A percentile compares a stretch with the other conserved stretches of the same genome.
phyloP scores from a whole-genome alignment of 2,888 invertebrate genomes.

The Apotomis betuletana region DNA sequence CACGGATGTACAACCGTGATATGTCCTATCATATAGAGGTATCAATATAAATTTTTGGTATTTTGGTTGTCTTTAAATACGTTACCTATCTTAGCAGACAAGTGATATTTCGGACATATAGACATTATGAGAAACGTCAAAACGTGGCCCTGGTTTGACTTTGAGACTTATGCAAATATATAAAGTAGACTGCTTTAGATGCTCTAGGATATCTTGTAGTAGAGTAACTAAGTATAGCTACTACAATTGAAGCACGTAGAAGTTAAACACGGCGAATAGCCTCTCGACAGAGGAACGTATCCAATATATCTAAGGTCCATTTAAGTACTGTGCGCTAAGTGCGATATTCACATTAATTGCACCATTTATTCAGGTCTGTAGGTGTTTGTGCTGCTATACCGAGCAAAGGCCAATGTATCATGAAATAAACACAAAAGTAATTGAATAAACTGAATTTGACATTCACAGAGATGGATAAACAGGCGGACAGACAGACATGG shows the following conservation, averaged over 20 bases:
- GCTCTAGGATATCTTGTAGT: background rate
- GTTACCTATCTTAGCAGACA: too few species aligned
- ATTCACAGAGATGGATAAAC: too few species aligned
- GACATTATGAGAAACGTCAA: too few species aligned
- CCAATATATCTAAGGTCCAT: constrained; percentile 51
- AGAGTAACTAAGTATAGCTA: background rate
- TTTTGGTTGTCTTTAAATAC: too few species aligned
- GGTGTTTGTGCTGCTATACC: background rate
- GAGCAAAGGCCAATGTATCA: constrained; percentile 35
- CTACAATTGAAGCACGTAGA: background rate
- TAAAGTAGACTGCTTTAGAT: background rate
- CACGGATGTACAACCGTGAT: too few species aligned
- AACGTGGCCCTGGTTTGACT: too few species aligned
- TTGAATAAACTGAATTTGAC: too few species aligned
- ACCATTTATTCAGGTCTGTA: background rate
- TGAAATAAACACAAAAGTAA: constrained; percentile 21
- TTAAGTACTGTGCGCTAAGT: constrained; percentile 48
- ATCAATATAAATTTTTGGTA: too few species aligned
- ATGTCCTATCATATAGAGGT: too few species aligned
- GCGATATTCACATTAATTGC: constrained; percentile 39
- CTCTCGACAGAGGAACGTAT: constrained; percentile 46
- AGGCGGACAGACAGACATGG: too few species aligned
- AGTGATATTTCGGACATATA: too few species aligned
- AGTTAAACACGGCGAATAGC: constrained; percentile 9
- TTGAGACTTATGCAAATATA: background rate